These are phyloP conservation scores for Clinocottus analis DNA, from an alignment of 2,113 vertebrate species.

Conservation along the genomic window DNA sequence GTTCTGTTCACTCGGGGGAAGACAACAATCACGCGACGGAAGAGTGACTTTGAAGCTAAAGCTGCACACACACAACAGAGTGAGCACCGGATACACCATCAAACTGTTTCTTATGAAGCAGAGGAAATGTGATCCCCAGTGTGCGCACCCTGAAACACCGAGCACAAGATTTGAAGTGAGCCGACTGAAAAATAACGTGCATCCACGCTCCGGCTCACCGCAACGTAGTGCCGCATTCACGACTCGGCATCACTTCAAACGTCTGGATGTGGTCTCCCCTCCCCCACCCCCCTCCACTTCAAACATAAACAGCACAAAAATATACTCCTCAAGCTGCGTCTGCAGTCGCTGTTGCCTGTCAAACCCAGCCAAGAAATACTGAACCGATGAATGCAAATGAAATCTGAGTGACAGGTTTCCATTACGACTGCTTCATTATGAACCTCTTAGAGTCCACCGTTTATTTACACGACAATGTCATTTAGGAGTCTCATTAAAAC, in stretches of 20 bases:
- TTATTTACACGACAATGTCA: slow-evolving; percentile 27
- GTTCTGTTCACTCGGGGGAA: slow-evolving; percentile 8
- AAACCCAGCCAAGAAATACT: slow-evolving; percentile 20
- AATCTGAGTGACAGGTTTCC: slow-evolving; percentile 48
- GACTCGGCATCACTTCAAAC: slow-evolving; percentile 44
- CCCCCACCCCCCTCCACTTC: neutral
- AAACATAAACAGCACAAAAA: slow-evolving; percentile 45
- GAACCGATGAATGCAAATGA: slow-evolving; percentile 28
- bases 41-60: slow-evolving; percentile 23
- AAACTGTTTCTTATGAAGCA: slow-evolving; percentile 36
- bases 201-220: slow-evolving; percentile 32
- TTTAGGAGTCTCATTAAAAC: slow-evolving; percentile 54
- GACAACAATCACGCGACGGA: slow-evolving; percentile 23
- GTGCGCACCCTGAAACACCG: slow-evolving; percentile 26
- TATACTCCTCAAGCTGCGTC: slow-evolving; percentile 33
- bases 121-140: slow-evolving; percentile 32
- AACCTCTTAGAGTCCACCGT: slow-evolving; percentile 6
- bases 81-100: slow-evolving; percentile 42
- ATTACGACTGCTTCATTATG: slow-evolving; percentile 50
- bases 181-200: slow-evolving; percentile 46
- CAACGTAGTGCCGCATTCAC: slow-evolving; percentile 27
- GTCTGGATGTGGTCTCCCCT: slow-evolving; percentile 35
- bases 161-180: slow-evolving; percentile 50
- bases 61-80: slow-evolving; percentile 3
- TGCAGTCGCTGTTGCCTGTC: slow-evolving; percentile 20